A percentile compares a stretch with the other conserved stretches of the same genome.
These are phyloP conservation scores for Zophobas morio DNA, from an alignment of 1,140 invertebrate species.

Conservation along the genomic window DNA sequence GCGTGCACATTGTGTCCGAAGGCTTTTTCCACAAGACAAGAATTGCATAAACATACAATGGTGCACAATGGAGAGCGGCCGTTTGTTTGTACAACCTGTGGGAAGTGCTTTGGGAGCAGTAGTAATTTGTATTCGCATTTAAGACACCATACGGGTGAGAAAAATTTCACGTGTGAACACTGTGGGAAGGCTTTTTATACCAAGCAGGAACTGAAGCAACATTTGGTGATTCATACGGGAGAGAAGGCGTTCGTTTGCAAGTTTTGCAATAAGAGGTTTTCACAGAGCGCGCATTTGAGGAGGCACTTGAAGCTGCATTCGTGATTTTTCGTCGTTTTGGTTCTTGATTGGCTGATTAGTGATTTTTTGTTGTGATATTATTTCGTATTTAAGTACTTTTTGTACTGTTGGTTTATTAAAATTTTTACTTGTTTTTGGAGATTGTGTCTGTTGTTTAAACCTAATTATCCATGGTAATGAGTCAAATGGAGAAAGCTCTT, in stretches of 20 bases:
- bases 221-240: slow-evolving; percentile 60
- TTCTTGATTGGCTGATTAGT: background rate
- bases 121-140: slow-evolving; percentile 70
- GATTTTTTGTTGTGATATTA: slow-evolving; percentile 1
- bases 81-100: slow-evolving; percentile 67
- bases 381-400: slow-evolving; percentile 1
- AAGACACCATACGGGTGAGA: slow-evolving; percentile 78
- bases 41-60: slow-evolving; percentile 57
- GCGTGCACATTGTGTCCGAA: slow-evolving; percentile 55
- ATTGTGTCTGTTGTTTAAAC: background rate
- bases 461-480: no score
- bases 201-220: slow-evolving; percentile 63
- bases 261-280: slow-evolving; percentile 61
- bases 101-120: slow-evolving; percentile 74
- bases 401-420: slow-evolving; percentile 5
- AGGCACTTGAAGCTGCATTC: slow-evolving; percentile 54
- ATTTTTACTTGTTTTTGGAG: background rate
- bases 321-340: background rate
- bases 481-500: no score
- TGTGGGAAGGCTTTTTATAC: slow-evolving; percentile 68
- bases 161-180: slow-evolving; percentile 73
- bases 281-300: slow-evolving; percentile 61
- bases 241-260: slow-evolving; percentile 62
- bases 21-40: slow-evolving; percentile 53
- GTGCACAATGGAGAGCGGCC: slow-evolving; percentile 67